Evolutionary conservation across 2,888 invertebrate species (phyloP), one percentile per base, ranked within the genome.

Genomic region (Salticus scenicus): DNA sequence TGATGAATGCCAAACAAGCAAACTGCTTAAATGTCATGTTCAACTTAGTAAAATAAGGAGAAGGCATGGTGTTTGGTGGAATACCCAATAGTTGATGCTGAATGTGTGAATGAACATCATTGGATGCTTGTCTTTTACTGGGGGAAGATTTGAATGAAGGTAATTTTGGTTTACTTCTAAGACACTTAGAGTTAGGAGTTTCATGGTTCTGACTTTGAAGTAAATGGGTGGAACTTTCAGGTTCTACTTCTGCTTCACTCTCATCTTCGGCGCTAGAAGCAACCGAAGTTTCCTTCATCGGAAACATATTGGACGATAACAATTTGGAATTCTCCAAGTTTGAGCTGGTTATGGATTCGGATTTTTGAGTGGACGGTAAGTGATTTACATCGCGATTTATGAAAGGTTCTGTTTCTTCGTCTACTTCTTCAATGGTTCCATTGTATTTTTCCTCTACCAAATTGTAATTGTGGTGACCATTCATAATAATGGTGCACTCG

Each of bases 401-500:
- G 42, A 74, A 84, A 14, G 84, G 78, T 41, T 83, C 64, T 10
- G 30, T 73, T 28, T 83, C 83, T 41, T 74, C 74, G 31, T 84
- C 69, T 0, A n/a, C 69, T n/a, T 77, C 83, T 30, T 71, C 67
- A 20, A 1, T 12, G 1, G 51, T 37, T 20, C 47, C 47, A 28
- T 70, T 77, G 30, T 77, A 76, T n/a, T 83, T 76, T 24, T 83
- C 83, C 17, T 82, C 82, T 31, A 27, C 64, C 70, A 76, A 57
- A 63, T 57, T 77, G 27, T 70, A 78, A 28, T 78, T 78, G 70
- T 78, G 77, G 33, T 78, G 78, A 1, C 84, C 84, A 41, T 84
- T 84, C 78, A 84, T 78, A 28, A 84, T 78, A 31, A 84, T 78
- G 0, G 84, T 78, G 70, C 73, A 78, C 28, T 74, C 63, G 20